Base-by-base conservation (phyloP, 2,797 vertebrate species). In the Heterohyrax brucei region DNA sequence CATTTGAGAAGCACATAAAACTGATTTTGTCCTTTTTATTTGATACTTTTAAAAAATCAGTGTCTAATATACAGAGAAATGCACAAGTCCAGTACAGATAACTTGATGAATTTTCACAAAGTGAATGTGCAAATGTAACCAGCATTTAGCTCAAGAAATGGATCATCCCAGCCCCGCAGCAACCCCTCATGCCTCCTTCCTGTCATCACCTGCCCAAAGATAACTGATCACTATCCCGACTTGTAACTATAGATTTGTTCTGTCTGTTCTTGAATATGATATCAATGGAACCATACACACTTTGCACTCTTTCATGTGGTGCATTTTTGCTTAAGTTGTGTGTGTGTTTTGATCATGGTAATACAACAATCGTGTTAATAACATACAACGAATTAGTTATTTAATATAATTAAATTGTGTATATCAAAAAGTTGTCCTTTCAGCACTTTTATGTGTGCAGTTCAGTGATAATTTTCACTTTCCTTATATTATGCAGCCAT, bases 121-220 rank as follows among this genome's bases (percentile, higher is more conserved):
- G 19, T 28, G 62, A 72, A 28, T 30, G 26, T 28, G 24, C 61
- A 39, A 46, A 6, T 13, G 9, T 21, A 13, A 68, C 30, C 7
- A 77, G 30, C 1, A 6, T 48, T 91, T 33, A 81, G 64, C 68
- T 12, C 7, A 75, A 30, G 72, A 70, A 90, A 59, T 16, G n/a
- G n/a, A 50, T 10, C 19, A 2, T 7, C 5, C 19, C 9, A 4
- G 5, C 24, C 21, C 19, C 46, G 59, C 0, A 0, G 12, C 46
- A 62, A 39, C 53, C 66, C 30, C 24, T 7, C 9, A 1, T 56
- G 28, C 22, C 46, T 3, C 28, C 21, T 59, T 9, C 19, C 0
- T 3, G 61, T 44, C 12, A 13, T 44, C 26, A 3, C 5, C 12
- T 8, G 3, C 3, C 70, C 33, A 28, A 66, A 39, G 73, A 61